These are phyloP conservation scores for Maccullochella peelii DNA, from an alignment of 2,113 vertebrate species.

Conservation along the genomic window DNA sequence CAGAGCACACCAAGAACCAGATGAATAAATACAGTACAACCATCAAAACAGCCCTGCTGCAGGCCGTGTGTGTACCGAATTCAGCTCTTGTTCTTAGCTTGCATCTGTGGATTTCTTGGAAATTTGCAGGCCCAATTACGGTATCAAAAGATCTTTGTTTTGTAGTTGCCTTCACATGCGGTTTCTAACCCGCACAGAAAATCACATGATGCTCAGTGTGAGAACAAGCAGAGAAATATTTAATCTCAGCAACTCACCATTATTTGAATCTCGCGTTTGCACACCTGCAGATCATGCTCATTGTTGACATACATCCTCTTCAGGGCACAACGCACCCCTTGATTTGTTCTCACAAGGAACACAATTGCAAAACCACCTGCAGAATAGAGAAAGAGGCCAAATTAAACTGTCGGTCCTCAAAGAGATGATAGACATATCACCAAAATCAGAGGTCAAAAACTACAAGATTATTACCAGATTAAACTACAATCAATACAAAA, in stretches of 20 bases:
- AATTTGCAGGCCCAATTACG: neutral
- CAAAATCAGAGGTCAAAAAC: neutral
- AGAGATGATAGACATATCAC: neutral
- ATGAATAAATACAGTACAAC: constrained; percentile 31
- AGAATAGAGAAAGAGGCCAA: neutral
- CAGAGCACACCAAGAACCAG: constrained; percentile 23
- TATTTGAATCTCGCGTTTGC: constrained; percentile 98
- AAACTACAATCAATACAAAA: neutral
- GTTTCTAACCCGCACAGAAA: constrained; percentile 1
- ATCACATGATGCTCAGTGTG: neutral
- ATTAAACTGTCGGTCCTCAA: neutral
- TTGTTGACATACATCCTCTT: constrained; percentile 99
- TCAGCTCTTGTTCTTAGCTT: neutral
- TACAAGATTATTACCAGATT: neutral
- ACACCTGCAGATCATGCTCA: constrained; percentile 96
- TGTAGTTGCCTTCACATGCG: neutral
- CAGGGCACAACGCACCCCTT: constrained; percentile 94
- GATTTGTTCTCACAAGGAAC: constrained; percentile 94
- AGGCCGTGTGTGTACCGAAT: neutral
- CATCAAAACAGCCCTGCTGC: constrained; percentile 11
- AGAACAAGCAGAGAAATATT: constrained; percentile 10
- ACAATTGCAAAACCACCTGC: constrained; percentile 97
- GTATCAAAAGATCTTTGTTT: constrained; percentile 6
- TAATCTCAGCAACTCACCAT: constrained; percentile 89
- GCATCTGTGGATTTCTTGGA: neutral